A percentile compares a stretch with the other conserved stretches of the same genome.
These are phyloP conservation scores for Drosophila bipectinata DNA, from an alignment of 1,140 invertebrate genomes.

Conservation along the genomic window DNA sequence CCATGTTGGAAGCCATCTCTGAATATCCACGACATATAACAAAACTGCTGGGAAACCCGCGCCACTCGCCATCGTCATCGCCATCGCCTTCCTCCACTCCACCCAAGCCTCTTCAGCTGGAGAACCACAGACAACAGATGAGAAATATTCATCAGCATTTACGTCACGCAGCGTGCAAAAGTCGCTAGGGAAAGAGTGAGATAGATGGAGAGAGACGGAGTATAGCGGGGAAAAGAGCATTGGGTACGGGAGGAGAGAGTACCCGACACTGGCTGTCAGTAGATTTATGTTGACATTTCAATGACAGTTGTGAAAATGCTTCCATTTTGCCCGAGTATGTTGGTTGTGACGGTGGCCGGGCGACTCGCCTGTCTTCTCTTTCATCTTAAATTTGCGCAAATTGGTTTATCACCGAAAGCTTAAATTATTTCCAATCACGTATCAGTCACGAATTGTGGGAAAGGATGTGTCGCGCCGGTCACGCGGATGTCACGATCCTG, in stretches of 20 bases:
- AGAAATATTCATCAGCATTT: constrained; percentile 80
- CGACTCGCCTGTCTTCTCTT: constrained; percentile 7
- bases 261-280: constrained; percentile 57
- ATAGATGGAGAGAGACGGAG: neutral
- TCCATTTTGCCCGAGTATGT: constrained; percentile 48
- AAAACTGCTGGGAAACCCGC: constrained; percentile 57
- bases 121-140: constrained; percentile 60
- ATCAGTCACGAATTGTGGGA: constrained; percentile 33
- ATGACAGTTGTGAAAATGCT: constrained; percentile 80
- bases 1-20: constrained; percentile 22
- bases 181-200: constrained; percentile 31
- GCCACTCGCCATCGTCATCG: constrained; percentile 14
- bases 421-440: constrained; percentile 56
- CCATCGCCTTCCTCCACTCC: neutral
- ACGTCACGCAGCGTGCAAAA: constrained; percentile 77
- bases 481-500: constrained; percentile 37
- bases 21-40: constrained; percentile 55
- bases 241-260: neutral
- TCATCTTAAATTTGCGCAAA: constrained; percentile 66
- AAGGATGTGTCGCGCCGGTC: constrained; percentile 26
- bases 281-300: constrained; percentile 81
- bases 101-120: constrained; percentile 1
- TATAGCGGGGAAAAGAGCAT: constrained; percentile 9
- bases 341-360: constrained; percentile 15
- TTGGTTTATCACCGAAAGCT: constrained; percentile 60